Evolutionary conservation across 1,140 invertebrate species (phyloP), one percentile per base, ranked within the genome.

Genomic region (Delia radicum): DNA sequence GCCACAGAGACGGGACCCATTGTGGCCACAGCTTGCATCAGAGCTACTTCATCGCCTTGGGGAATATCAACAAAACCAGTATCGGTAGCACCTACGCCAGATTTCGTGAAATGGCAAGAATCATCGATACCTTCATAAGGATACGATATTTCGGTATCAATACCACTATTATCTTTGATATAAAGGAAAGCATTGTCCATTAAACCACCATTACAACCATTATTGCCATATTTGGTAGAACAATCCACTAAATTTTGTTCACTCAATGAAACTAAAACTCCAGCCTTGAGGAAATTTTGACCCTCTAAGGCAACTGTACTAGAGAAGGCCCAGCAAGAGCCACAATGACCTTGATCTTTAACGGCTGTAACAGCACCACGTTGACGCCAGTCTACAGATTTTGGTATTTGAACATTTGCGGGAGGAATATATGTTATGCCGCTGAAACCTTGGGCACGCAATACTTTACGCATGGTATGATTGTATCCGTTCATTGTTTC

Each of bases 161-260:
- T 89, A 28, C 78, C 79, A 3, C 87, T 80, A 80, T 96, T 95
- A 0, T 91, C 88, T 80, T 90, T 93, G 55, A 97, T 89, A 82
- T 97, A 97, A 61, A 90, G 82, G 81, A 95, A 94, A 8, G 92
- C 92, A 62, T 90, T 26, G 0, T 46, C 90, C 89, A 95, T 95
- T 7, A 94, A 86, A 74, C 96, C 96, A 74, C 95, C 95, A 67
- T 91, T 87, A 81, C 96, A 98, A 10, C 96, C 96, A 77, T 93
- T 87, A 85, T 96, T 97, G 6, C 93, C 94, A 77, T 91, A 94
- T 42, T 42, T 15, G 15, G 37, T 42, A 0, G 94, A 94, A 79
- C 96, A 98, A 87, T 98, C 96, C 2, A 98, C 88, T 12, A 98
- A 87, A 81, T 98, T 96, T 87, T 98, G 95, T 87, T 97, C 95